Percentiles rank a stretch among this genome's conserved stretches.
These are phyloP conservation scores for Bettongia penicillata DNA, from an alignment of 2,113 vertebrate genomes.

Conservation along the genomic window DNA sequence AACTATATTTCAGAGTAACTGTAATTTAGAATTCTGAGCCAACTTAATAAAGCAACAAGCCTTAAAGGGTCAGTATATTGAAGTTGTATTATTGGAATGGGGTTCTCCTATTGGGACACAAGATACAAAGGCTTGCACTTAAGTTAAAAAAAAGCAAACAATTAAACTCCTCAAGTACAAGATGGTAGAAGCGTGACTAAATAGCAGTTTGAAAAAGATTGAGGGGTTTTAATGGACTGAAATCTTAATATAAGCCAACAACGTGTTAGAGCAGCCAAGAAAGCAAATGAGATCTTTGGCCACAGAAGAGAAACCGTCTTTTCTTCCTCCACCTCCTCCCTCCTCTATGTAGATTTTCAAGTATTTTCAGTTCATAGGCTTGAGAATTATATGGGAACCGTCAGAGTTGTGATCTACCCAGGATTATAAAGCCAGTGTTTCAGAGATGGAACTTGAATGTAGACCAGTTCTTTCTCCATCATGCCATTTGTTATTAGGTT, in stretches of 20 bases:
- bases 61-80: neutral
- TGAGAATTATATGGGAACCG: neutral
- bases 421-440: too few species aligned
- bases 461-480: neutral
- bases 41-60: neutral
- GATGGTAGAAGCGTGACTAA: neutral
- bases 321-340: neutral
- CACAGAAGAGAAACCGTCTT: neutral
- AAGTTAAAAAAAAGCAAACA: neutral
- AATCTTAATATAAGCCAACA: too few species aligned
- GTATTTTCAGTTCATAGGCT: neutral
- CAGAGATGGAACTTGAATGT: neutral
- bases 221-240: too few species aligned
- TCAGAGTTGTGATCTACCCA: neutral
- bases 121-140: neutral
- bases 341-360: neutral
- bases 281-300: too few species aligned
- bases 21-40: neutral
- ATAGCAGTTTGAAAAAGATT: too few species aligned
- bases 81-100: neutral
- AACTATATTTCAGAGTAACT: neutral
- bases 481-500: neutral
- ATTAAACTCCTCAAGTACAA: neutral
- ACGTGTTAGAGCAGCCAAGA: too few species aligned
- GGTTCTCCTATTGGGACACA: neutral